Percentiles rank a stretch among this genome's conserved stretches.
Conservation (phyloP, 2,797 vertebrate species). For the Enteromius afrohamiltoni region DNA sequence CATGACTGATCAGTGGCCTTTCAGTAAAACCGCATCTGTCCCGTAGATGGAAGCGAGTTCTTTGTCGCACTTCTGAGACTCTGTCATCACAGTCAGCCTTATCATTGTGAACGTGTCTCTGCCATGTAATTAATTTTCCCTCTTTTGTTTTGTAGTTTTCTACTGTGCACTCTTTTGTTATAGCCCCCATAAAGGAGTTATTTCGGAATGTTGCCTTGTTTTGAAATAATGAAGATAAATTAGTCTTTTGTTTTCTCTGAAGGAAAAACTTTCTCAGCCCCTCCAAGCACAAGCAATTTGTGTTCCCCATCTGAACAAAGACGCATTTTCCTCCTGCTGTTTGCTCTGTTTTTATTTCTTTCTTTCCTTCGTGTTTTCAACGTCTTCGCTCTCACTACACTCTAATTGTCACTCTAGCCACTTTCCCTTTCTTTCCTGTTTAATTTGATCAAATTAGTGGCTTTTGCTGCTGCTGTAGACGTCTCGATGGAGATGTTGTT, state of each 20-base stretch:
- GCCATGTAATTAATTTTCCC: conserved; percentile 62
- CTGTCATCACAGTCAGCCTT: conserved; percentile 56
- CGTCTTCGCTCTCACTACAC: conserved; percentile 35
- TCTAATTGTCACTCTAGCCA: conserved; percentile 46
- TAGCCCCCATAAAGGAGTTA: conserved; percentile 48
- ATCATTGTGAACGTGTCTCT: conserved; percentile 50
- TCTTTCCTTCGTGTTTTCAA: conserved; percentile 34
- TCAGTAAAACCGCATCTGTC: conserved; percentile 42
- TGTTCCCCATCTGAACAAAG: conserved; percentile 58
- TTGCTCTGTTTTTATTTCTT: conserved; percentile 27
- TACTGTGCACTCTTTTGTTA: conserved; percentile 45
- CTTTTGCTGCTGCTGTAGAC: conserved; percentile 31
- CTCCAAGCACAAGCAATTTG: conserved; percentile 59
- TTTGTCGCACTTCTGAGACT: conserved; percentile 48
- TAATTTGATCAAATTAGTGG: conserved; percentile 53
- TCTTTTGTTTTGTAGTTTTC: conserved; percentile 56
- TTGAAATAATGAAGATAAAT: conserved; percentile 69
- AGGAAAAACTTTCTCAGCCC: conserved; percentile 54
- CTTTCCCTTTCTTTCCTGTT: conserved; percentile 35
- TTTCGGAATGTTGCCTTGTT: conserved; percentile 63
- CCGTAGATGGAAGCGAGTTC: conserved; percentile 41
- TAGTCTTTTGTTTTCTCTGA: conserved; percentile 62
- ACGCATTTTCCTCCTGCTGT: conserved; percentile 47
- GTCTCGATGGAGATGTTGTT: conserved; percentile 30
- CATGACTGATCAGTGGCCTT: conserved; percentile 52